Percentiles rank a stretch among this genome's conserved stretches.
Evolutionary conservation across 2,797 vertebrate genomes (phyloP).

Genomic region (Sphaeramia orbicularis): DNA sequence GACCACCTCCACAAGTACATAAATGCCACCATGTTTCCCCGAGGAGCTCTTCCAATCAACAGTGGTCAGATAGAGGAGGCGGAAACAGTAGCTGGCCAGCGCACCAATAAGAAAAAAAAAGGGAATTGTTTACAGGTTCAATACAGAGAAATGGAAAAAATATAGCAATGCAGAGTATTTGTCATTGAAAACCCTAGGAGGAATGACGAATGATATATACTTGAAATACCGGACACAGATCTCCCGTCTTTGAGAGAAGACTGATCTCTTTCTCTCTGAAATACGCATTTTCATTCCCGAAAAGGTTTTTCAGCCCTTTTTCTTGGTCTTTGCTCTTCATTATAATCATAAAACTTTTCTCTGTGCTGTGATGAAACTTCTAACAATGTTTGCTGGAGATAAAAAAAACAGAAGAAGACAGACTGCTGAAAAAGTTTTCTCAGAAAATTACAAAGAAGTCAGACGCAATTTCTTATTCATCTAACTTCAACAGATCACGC

Average conservation of each 20-base stretch:
- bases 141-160: slow-evolving; percentile 9
- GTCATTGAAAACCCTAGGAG: not conserved
- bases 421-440: slow-evolving; percentile 23
- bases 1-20: slow-evolving; percentile 66
- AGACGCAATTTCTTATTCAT: slow-evolving; percentile 38
- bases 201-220: not conserved
- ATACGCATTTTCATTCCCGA: slow-evolving; percentile 36
- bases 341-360: slow-evolving; percentile 32
- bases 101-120: slow-evolving; percentile 1
- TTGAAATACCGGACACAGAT: too few species aligned
- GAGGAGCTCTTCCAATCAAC: slow-evolving; percentile 66
- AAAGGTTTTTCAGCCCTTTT: slow-evolving; percentile 4
- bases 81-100: slow-evolving; percentile 13
- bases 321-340: slow-evolving; percentile 59
- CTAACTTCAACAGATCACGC: slow-evolving; percentile 29
- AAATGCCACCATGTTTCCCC: slow-evolving; percentile 61
- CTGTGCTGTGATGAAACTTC: slow-evolving; percentile 33
- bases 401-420: too few species aligned
- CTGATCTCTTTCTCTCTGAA: slow-evolving; percentile 17
- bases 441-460: slow-evolving; percentile 15
- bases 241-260: not conserved
- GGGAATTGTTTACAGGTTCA: not conserved
- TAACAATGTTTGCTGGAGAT: slow-evolving; percentile 45
- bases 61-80: slow-evolving; percentile 62
- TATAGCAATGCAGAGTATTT: not conserved